A percentile compares a stretch with the other conserved stretches of the same genome.
Conservation (phyloP, 2,888 invertebrate genomes). For the Cephus spinipes region DNA sequence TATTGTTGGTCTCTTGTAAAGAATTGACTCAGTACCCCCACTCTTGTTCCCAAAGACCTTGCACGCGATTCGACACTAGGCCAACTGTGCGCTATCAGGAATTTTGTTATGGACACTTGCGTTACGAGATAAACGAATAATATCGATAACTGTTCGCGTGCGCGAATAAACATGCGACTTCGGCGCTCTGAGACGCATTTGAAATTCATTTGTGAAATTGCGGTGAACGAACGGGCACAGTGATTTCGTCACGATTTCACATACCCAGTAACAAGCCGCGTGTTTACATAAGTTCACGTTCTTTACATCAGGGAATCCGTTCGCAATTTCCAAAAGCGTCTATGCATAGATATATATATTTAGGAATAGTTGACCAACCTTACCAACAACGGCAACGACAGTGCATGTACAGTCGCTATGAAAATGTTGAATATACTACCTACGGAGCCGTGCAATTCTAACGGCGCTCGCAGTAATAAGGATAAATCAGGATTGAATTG, state of each 20-base stretch:
- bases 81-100: background rate
- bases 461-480: background rate
- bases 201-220: conserved; percentile 22
- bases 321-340: too few relatives aligned
- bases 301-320: conserved; percentile 1
- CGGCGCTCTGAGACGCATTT: background rate
- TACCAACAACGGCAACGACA: background rate
- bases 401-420: background rate
- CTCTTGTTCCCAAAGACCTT: background rate
- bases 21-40: background rate
- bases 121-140: background rate
- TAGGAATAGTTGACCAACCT: background rate
- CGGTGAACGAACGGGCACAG: conserved; percentile 20
- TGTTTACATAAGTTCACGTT: conserved; percentile 11
- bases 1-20: background rate
- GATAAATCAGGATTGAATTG: background rate
- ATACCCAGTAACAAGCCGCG: background rate
- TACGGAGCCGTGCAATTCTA: background rate
- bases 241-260: conserved; percentile 7
- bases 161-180: background rate
- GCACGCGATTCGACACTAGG: background rate
- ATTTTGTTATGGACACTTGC: background rate
- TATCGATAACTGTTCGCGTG: background rate
- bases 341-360: too few relatives aligned
- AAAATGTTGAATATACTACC: background rate